Evolutionary conservation across 2,113 vertebrate genomes (phyloP), one percentile per base, ranked within the genome.

Genomic region (Myotis brandtii): DNA sequence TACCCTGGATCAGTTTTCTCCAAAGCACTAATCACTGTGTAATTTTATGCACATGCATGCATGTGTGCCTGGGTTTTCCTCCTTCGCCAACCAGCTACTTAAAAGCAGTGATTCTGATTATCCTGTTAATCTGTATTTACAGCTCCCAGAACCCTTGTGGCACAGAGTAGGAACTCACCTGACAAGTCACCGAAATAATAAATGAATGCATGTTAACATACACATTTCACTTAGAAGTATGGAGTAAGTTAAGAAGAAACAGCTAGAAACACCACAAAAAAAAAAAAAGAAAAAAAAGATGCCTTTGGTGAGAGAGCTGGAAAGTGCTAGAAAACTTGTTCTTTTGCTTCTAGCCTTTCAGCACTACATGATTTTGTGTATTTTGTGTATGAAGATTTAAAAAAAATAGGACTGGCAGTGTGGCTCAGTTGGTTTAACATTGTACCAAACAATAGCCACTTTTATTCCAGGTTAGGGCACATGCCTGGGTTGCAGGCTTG

Each of bases 31-130:
- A 16, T 4, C 23, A 18, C 37, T 56, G 48, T 40, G 23, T 64
- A 18, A 27, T 48, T 23, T 30, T 20, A 43, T 7, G 40, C 32
- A 81, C 9, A 17, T 3, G 0, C 27, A 6, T 1, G 0, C 34
- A 12, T 70, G 34, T 40, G 13, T 23, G 34, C 20, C 34, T n/a
- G 9, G 21, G 20, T 25, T 86, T 94, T 9, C 30, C 34, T 79
- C 17, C 0, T 30, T 52, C 30, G 16, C 10, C 6, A 9, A 11
- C n/a, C 23, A 32, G 59, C 32, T n/a, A 46, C 54, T 56, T 7
- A 1, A 32, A 43, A 56, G 48, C 30, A 54, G 32, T n/a, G 17
- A 18, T n/a, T 81, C 12, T 9, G 7, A 40, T 5, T 2, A 30
- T 25, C 9, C 6, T 6, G 13, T 77, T 64, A 30, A 21, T 75